phyloP scores from a whole-genome alignment of 2,797 vertebrate species.

The Alauda arvensis region DNA sequence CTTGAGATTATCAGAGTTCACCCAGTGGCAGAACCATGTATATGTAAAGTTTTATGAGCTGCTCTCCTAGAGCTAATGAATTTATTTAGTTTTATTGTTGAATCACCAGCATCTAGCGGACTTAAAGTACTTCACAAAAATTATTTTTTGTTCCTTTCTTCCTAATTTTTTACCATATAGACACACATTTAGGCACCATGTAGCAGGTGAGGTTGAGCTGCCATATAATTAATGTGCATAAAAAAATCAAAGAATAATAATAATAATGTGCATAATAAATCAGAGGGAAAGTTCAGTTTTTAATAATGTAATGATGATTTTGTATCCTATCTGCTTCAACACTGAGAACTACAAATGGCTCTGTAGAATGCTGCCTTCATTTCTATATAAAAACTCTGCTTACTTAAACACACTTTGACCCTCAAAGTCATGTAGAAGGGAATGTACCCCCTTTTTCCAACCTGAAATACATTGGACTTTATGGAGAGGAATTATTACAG shows the following conservation, averaged over 20 bases:
- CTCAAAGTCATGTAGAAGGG: not conserved
- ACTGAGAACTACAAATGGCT: not conserved
- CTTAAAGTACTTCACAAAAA: not conserved
- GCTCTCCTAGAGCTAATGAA: not conserved
- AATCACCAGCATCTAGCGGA: not conserved
- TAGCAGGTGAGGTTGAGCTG: not conserved
- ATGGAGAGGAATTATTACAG: not conserved
- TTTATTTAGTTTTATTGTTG: not conserved
- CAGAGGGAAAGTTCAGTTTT: not conserved
- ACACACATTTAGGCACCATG: not conserved
- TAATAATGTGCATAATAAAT: not conserved
- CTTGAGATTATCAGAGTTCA: not conserved
- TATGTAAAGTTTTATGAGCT: not conserved
- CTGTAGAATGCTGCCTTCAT: not conserved
- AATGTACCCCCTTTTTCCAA: not conserved
- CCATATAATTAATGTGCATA: not conserved
- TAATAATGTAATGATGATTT: not conserved
- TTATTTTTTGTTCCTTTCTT: not conserved
- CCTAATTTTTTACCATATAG: constrained; percentile 2
- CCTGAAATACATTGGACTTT: not conserved
- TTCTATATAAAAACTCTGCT: not conserved
- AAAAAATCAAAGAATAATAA: not conserved
- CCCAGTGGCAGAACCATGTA: not conserved
- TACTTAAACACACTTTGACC: fast-evolving
- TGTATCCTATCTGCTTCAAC: not conserved